Base-by-base conservation (phyloP, 2,888 invertebrate genomes). In the Sussaba pulchella region DNA sequence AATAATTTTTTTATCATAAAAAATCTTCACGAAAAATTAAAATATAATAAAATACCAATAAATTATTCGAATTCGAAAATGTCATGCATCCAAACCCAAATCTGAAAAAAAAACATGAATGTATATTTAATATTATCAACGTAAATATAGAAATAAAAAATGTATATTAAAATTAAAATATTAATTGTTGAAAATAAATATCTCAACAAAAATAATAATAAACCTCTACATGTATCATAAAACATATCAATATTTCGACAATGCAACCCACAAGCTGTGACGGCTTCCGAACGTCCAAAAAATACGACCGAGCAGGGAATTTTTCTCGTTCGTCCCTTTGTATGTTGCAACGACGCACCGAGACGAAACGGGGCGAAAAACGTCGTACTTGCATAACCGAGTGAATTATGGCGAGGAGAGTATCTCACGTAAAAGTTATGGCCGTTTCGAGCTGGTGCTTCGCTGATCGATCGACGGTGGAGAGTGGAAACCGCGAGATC, bases 161-260 rank as follows among this genome's bases (percentile, higher is more conserved):
- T n/a, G n/a, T n/a, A n/a, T n/a, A n/a, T n/a, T n/a, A n/a, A n/a
- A n/a, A n/a, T n/a, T n/a, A n/a, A n/a, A n/a, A n/a, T n/a, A n/a
- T n/a, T 64, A 64, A 73, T 64, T 64, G 64, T 45, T 19, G 5
- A 73, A 73, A 54, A 63, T 64, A 43, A 19, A 61, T 39, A 0
- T n/a, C n/a, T n/a, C 14, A 39, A 41, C 6, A 31, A 31, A 14
- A 59, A 50, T 4, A 50, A 17, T 19, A 50, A 50, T 19, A 31
- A 31, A 31, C 2, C 31, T 5, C 31, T n/a, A 31, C 6, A 31
- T 6, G 6, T 31, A 31, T 31, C 31, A 31, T 31, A 31, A 5
- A 31, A 2, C 31, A 5, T 31, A 31, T 31, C 6, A 8, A 50
- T 36, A 19, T 59, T 19, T 10, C 59, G 39, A 14, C 57, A 36